Evolutionary conservation across 2,113 vertebrate genomes (phyloP).

Genomic region (Cardinalis cardinalis): DNA sequence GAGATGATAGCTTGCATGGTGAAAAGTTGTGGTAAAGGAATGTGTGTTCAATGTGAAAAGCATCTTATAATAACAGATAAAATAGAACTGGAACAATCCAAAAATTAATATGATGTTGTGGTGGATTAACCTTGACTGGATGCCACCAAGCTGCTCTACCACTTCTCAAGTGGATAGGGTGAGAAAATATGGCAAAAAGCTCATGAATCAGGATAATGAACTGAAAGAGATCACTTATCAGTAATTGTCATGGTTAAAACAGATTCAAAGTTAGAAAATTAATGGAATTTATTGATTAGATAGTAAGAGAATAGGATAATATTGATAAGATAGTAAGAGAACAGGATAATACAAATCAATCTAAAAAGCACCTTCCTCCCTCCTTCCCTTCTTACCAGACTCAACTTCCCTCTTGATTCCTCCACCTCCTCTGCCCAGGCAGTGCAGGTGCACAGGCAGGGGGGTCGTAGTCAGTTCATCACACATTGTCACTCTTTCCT

Average conservation of each 20-base stretch:
- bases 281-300: background rate
- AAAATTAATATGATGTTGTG: background rate
- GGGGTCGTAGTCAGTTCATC: background rate
- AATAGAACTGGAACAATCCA: background rate
- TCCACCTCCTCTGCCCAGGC: rapidly evolving
- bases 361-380: background rate
- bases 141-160: background rate
- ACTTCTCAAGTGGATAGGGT: background rate
- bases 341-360: background rate
- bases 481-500: rapidly evolving
- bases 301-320: no score
- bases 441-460: rapidly evolving
- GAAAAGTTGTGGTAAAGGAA: background rate
- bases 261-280: background rate
- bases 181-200: background rate
- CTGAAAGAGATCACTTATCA: background rate
- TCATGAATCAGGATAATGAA: background rate
- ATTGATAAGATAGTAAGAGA: background rate
- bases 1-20: background rate
- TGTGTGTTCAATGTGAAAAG: background rate
- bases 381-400: background rate
- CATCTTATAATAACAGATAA: background rate
- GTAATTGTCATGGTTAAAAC: background rate
- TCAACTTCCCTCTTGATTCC: rapidly evolving
- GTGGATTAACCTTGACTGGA: background rate